phyloP scores from a whole-genome alignment of 2,797 vertebrate genomes.

The Oreochromis grahami region DNA sequence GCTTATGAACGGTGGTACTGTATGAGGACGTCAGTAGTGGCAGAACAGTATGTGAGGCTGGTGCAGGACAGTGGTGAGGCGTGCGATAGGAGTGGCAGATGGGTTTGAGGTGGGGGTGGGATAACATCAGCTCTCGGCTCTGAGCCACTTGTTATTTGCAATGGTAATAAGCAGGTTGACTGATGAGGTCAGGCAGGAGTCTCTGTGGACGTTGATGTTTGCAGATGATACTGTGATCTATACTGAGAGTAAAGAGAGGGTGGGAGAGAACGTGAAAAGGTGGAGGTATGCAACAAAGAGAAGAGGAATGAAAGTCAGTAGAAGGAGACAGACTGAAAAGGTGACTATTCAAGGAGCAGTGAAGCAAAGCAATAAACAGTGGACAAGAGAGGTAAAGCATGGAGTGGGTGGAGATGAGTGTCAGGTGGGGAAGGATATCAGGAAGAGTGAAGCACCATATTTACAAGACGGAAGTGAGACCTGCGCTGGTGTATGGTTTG shows the following conservation, averaged over 20 bases:
- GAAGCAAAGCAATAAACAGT: neutral
- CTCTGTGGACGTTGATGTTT: fast-evolving
- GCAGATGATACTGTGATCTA: neutral
- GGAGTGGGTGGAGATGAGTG: neutral
- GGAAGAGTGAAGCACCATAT: neutral
- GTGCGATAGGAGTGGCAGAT: neutral
- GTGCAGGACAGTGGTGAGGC: neutral
- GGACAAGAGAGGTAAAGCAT: fast-evolving
- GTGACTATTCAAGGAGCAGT: neutral
- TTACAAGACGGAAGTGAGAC: neutral
- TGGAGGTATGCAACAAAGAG: neutral
- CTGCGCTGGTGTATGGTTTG: neutral
- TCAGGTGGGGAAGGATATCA: neutral
- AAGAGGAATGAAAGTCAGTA: neutral
- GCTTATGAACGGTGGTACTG: neutral
- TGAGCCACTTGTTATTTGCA: neutral
- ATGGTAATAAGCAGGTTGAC: neutral
- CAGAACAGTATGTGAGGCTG: neutral
- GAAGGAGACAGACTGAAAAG: neutral
- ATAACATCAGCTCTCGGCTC: fast-evolving
- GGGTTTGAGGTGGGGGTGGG: neutral
- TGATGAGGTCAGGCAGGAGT: neutral
- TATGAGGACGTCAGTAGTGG: neutral
- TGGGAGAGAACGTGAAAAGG: neutral
- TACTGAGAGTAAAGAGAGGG: fast-evolving